phyloP scores from a whole-genome alignment of 2,888 invertebrate species.

The Allolobophora icterica region DNA sequence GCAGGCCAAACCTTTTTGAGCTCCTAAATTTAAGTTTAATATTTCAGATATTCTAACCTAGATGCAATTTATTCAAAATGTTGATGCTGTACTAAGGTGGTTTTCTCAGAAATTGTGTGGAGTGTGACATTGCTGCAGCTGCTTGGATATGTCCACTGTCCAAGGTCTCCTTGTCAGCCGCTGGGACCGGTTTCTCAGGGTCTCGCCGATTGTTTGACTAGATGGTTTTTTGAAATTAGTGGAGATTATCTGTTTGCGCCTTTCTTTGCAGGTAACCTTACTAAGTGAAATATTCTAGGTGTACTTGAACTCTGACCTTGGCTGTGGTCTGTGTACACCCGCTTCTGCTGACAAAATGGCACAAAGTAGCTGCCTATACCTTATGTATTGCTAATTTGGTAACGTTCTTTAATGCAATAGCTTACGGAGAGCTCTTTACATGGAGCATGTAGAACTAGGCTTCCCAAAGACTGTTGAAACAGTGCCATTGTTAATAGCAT shows the following conservation, averaged over 20 bases:
- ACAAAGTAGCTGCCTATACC: background rate
- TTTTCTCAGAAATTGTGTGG: background rate
- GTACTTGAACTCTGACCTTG: too few relatives aligned
- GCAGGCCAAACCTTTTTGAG: background rate
- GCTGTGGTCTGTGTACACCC: background rate
- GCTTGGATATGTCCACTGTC: background rate
- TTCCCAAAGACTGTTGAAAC: background rate
- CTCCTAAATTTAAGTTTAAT: background rate
- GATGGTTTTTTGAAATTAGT: background rate
- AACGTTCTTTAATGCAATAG: background rate
- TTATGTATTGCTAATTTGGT: background rate
- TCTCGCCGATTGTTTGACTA: background rate
- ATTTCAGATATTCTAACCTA: background rate
- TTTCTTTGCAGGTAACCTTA: background rate
- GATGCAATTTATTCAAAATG: background rate
- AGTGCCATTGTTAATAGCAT: too few relatives aligned
- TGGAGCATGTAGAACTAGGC: background rate
- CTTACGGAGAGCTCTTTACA: background rate
- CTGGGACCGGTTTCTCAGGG: background rate
- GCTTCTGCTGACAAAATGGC: background rate
- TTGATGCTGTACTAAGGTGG: background rate
- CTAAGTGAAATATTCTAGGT: background rate
- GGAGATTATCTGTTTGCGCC: background rate
- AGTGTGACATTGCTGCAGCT: background rate
- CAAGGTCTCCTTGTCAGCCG: background rate